Percentiles rank a stretch among this genome's conserved stretches.
phyloP scores from a whole-genome alignment of 2,888 invertebrate species.

The Neelides folsomi region DNA sequence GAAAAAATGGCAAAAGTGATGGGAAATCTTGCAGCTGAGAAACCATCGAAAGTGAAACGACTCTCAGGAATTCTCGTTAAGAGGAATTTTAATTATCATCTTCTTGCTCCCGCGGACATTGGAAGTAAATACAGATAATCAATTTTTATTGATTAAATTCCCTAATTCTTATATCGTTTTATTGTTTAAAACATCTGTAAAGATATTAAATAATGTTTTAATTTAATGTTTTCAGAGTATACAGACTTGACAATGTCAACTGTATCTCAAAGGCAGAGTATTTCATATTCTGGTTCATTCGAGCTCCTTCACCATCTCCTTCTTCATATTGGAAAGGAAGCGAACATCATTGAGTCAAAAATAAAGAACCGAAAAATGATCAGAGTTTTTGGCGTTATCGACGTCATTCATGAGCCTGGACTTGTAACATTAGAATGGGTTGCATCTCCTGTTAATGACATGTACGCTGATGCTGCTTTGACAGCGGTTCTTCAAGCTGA shows the following conservation, averaged over 20 bases:
- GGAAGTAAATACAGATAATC: slow-evolving; percentile 54
- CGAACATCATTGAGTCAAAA: slow-evolving; percentile 51
- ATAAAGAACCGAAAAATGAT: slow-evolving; percentile 49
- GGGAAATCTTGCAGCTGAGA: slow-evolving; percentile 74
- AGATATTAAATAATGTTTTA: neutral
- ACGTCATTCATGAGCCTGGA: slow-evolving; percentile 64
- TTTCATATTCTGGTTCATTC: slow-evolving; percentile 47
- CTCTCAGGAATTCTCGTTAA: slow-evolving; percentile 90
- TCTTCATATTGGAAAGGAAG: slow-evolving; percentile 61
- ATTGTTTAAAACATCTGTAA: too few species aligned
- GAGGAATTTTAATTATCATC: slow-evolving; percentile 94
- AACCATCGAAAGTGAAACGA: slow-evolving; percentile 60
- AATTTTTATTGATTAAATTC: neutral
- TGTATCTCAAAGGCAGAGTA: slow-evolving; percentile 80
- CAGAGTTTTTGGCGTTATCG: slow-evolving; percentile 68
- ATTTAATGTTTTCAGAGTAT: slow-evolving; percentile 53
- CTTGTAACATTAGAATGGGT: slow-evolving; percentile 86
- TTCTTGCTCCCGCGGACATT: slow-evolving; percentile 78
- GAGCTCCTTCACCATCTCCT: slow-evolving; percentile 56
- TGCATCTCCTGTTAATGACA: slow-evolving; percentile 88
- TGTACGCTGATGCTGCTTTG: slow-evolving; percentile 92
- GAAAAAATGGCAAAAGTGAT: slow-evolving; percentile 97
- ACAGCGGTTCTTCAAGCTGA: slow-evolving; percentile 77
- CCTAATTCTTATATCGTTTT: slow-evolving; percentile 1
- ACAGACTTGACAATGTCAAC: slow-evolving; percentile 90